Base-by-base conservation (phyloP, 2,888 invertebrate genomes). In the Melieria picta region DNA sequence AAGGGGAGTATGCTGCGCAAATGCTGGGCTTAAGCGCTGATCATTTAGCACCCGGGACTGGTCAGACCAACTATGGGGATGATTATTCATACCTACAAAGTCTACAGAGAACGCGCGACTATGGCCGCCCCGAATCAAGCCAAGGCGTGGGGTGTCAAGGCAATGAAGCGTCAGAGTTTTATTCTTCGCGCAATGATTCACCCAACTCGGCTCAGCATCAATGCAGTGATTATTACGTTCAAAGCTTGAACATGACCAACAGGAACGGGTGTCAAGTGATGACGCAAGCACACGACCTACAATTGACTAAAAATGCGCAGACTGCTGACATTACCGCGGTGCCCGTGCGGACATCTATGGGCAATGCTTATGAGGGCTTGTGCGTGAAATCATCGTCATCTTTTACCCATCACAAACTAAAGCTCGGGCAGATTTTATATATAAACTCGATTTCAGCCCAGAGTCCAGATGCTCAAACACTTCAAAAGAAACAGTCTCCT, bases 1-100 rank as follows among this genome's bases (percentile, higher is more conserved):
- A 95, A 85, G 95, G 96, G 66, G 97, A 97, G 87, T 97, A 96
- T 88, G 96, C 95, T 65, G 94, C 96, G 43, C 96, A 96, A 84
- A 92, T 96, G 79, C 89, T 96, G 72, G 94, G 94, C 0, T 87
- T 94, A 65, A 91, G 91, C 77, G 90, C 91, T 71, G 92, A 93
- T 71, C 84, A 87, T 72, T 77, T 85, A 30, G 80, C 81, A 6
- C 82, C 81, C 72, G 80, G 67, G 9, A 52, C 16, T 10, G 50
- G 62, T 55, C 63, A 62, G 13, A n/a, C 52, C 13, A 13, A 13
- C 11, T 52, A 52, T 52, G 50, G 50, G 42, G 69, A 61, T 7
- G 69, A 62, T 13, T 69, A 42, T 43, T 52, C 55, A 9, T 62
- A 69, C 42, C 48, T 62, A 48, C 13, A 52, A n/a, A 67, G 66